phyloP scores from a whole-genome alignment of 2,797 vertebrate genomes.

The Rhinichthys osculus region DNA sequence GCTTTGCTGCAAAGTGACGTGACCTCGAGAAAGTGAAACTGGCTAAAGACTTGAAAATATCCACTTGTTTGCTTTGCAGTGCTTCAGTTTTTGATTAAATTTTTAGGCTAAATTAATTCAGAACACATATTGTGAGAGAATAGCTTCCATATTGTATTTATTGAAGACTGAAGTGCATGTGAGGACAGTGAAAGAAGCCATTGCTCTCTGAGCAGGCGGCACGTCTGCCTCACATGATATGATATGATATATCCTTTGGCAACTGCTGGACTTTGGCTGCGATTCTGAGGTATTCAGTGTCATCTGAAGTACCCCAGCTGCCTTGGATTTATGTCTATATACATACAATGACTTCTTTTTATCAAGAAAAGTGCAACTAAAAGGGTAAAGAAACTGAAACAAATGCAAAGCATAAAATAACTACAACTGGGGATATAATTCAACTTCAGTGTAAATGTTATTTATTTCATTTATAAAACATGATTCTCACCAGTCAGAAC shows the following conservation, averaged over 20 bases:
- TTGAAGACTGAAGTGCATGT: not conserved
- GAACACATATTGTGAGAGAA: not conserved
- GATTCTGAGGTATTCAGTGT: not conserved
- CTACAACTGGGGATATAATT: not conserved
- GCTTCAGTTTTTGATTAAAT: not conserved
- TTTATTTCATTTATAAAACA: slow-evolving; percentile 9
- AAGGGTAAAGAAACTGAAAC: not conserved
- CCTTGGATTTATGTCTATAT: not conserved
- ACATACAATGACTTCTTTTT: slow-evolving; percentile 2
- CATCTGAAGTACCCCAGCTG: slow-evolving; percentile 7
- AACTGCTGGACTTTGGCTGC: slow-evolving; percentile 21
- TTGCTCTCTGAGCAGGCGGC: not conserved
- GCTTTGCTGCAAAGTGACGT: not conserved
- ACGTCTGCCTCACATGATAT: slow-evolving; percentile 36
- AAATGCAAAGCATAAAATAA: not conserved
- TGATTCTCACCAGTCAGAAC: not conserved
- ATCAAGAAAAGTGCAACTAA: not conserved
- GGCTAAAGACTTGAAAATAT: not conserved
- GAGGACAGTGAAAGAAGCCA: not conserved
- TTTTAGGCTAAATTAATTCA: too few relatives aligned
- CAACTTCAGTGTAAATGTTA: not conserved
- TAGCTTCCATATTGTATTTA: not conserved
- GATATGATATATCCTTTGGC: not conserved
- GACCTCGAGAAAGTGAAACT: not conserved
- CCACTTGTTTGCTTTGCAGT: not conserved